A percentile compares a stretch with the other conserved stretches of the same genome.
Evolutionary conservation across 2,888 invertebrate species (phyloP).

Genomic region (Spilarctia lutea): DNA sequence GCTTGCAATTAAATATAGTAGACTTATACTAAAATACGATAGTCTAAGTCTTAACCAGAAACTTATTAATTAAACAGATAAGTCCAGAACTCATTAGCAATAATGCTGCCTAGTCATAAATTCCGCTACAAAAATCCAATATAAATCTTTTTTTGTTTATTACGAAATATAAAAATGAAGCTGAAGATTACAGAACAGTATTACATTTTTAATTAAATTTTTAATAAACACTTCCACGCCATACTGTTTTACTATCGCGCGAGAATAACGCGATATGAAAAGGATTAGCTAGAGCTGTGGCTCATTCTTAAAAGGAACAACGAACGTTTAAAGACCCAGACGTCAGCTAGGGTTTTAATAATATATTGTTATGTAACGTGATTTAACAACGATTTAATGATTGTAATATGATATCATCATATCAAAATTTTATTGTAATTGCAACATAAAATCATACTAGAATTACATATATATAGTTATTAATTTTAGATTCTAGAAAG

Average conservation of each 20-base stretch:
- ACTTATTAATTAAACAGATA: not conserved
- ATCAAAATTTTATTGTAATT: not conserved
- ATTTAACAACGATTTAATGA: no score
- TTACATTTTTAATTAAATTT: slow-evolving; percentile 55
- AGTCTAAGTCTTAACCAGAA: not conserved
- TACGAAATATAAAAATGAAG: slow-evolving; percentile 40
- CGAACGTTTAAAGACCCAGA: not conserved
- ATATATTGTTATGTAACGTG: not conserved
- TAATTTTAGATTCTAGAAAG: no score
- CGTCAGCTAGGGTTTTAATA: not conserved
- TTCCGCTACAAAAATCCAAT: slow-evolving; percentile 5
- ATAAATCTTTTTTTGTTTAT: slow-evolving; percentile 32
- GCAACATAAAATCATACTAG: no score
- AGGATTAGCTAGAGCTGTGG: slow-evolving; percentile 31
- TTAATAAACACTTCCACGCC: slow-evolving; percentile 50
- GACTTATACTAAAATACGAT: not conserved
- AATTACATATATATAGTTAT: no score
- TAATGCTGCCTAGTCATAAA: slow-evolving; percentile 5
- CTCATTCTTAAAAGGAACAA: slow-evolving; percentile 3
- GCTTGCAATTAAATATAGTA: not conserved
- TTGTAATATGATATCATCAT: not conserved
- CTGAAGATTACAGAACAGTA: slow-evolving; percentile 43
- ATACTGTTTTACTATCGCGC: slow-evolving; percentile 44
- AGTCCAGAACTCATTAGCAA: not conserved
- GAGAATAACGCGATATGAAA: slow-evolving; percentile 27